These are phyloP conservation scores for Dasypogon diadema DNA, from an alignment of 2,888 invertebrate species.

Conservation along the genomic window DNA sequence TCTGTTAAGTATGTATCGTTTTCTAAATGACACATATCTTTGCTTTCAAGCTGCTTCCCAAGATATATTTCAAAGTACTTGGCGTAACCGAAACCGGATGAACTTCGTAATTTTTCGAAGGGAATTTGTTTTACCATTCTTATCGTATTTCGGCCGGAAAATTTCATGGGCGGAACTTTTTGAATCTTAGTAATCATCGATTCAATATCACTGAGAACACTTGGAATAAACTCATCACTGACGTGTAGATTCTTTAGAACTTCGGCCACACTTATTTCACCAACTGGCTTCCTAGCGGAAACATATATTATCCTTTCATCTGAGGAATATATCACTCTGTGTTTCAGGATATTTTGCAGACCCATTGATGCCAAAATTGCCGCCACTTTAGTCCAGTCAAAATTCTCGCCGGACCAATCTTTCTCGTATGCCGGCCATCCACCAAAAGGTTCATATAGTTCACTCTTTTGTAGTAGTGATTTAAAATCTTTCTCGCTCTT, in stretches of 20 bases:
- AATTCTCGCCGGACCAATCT: not conserved
- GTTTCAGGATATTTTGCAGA: not conserved
- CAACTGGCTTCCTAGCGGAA: not conserved
- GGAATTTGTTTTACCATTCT: not conserved
- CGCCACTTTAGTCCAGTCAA: not conserved
- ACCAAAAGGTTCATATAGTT: not conserved
- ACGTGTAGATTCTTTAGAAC: not conserved
- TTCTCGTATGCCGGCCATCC: constrained; percentile 24
- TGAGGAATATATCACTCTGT: not conserved
- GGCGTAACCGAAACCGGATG: not conserved
- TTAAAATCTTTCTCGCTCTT: not conserved
- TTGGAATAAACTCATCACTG: not conserved
- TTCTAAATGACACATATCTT: not conserved
- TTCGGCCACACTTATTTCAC: not conserved
- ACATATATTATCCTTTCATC: not conserved
- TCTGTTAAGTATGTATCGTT: not conserved
- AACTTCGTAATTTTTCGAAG: not conserved
- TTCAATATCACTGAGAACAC: not conserved
- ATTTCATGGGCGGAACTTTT: not conserved
- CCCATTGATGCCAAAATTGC: not conserved
- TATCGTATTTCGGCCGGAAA: not conserved
- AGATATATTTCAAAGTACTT: constrained; percentile 16
- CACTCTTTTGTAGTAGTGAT: not conserved
- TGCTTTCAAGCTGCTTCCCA: not conserved
- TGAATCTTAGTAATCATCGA: not conserved